phyloP scores from a whole-genome alignment of 2,797 vertebrate species.

The Cephalopachus bancanus region DNA sequence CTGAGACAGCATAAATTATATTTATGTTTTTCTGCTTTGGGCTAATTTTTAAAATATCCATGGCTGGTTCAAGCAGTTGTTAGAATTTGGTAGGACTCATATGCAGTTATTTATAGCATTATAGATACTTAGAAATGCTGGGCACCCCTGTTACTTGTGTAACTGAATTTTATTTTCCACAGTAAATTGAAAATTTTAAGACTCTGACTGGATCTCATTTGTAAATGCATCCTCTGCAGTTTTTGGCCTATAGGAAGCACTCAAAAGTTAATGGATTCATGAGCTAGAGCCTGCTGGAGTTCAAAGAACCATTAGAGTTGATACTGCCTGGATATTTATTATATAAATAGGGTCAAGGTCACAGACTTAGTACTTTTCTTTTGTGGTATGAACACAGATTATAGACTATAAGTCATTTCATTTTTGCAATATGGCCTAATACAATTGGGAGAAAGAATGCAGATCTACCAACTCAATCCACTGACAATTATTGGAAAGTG shows the following conservation, averaged over 20 bases:
- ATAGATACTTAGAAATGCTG: slow-evolving; percentile 49
- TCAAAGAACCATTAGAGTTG: neutral
- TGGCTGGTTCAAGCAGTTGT: neutral
- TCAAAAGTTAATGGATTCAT: neutral
- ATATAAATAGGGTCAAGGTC: neutral
- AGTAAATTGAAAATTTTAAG: slow-evolving; percentile 28
- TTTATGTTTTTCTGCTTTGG: slow-evolving; percentile 4
- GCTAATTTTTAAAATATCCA: slow-evolving; percentile 49
- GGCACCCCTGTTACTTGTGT: neutral
- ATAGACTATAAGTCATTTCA: neutral
- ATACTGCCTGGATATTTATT: neutral
- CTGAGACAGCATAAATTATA: neutral
- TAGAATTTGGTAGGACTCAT: neutral
- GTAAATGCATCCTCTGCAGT: neutral
- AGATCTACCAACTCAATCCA: neutral
- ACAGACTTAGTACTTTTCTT: neutral
- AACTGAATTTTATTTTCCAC: slow-evolving; percentile 12
- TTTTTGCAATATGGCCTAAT: neutral
- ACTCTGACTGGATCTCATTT: neutral
- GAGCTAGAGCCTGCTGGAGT: neutral
- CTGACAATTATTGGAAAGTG: neutral
- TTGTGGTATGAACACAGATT: neutral
- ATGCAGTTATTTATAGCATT: slow-evolving; percentile 8
- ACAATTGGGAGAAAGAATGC: neutral
- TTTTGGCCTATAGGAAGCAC: neutral